Evolutionary conservation across 2,113 vertebrate species (phyloP), one percentile per base, ranked within the genome.

Genomic region (Crotalus viridis): DNA sequence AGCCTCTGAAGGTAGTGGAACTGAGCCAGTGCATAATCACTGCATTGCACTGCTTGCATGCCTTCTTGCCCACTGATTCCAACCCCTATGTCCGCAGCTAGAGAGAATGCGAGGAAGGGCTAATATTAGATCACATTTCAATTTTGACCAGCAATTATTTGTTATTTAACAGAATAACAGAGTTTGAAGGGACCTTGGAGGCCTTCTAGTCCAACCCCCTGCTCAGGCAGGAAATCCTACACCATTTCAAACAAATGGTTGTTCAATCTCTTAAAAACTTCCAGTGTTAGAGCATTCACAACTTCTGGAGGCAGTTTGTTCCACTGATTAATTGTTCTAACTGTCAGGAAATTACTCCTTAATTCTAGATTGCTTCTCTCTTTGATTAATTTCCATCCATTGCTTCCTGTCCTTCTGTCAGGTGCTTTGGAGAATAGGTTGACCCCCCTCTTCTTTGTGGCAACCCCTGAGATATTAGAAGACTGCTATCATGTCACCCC

Each of bases 71-170:
- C 99, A 0, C 96, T 97, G 94, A 99, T 96, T 15, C 99, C 99
- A 90, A 99, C 98, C 0, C 99, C 99, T 0, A 99, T 96, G 95
- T 99, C 98, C 0, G 99, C 99, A 0, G 98, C 99, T 99, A 94
- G 0, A 24, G n/a, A 69, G 88, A 21, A 59, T 24, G 56, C 6
- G 0, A 81, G 33, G 74, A 3, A 39, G 17, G 26, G 13, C 0
- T 0, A 1, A 21, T 8, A 64, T 52, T 2, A 26, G 48, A 28
- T 24, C 43, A 90, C 10, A 0, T 15, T 0, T 48, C 43, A 48
- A 24, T 22, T 69, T 5, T 48, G 5, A 1, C 0, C 13, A 46
- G 52, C 2, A 87, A 87, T 52, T 52, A 15, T 87, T 8, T 52
- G 52, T 52, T 52, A 15, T 87, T 8, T 52, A 17, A 69, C 28